These are phyloP conservation scores for Morinoia aosen DNA, from an alignment of 2,888 invertebrate genomes.

Conservation along the genomic window DNA sequence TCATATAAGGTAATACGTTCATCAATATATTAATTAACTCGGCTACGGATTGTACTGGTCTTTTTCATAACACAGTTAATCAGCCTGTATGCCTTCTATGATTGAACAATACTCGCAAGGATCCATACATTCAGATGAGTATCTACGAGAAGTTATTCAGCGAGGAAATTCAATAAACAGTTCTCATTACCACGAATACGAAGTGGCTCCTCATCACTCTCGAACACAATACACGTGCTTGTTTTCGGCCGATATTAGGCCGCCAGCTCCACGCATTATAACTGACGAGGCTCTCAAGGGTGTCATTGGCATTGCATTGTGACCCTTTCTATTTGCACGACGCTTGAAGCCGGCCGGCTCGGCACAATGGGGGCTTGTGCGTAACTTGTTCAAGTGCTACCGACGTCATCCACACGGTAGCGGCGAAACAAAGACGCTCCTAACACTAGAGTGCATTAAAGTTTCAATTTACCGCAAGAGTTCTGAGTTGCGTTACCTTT, in stretches of 20 bases:
- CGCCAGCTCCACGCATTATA: background rate
- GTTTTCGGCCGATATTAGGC: conserved; percentile 6
- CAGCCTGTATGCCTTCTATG: too few relatives aligned
- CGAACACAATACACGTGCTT: conserved; percentile 6
- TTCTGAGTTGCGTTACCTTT: conserved; percentile 40
- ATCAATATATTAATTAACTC: too few relatives aligned
- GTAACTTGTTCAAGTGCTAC: conserved; percentile 47
- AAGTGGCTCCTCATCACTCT: background rate
- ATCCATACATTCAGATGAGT: background rate
- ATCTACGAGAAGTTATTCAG: background rate
- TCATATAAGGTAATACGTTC: too few relatives aligned
- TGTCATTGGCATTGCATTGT: conserved; percentile 41
- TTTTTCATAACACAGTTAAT: too few relatives aligned
- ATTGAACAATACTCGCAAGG: background rate
- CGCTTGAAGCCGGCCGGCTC: background rate
- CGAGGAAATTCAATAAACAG: background rate
- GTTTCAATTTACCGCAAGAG: conserved; percentile 50
- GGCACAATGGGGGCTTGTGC: background rate
- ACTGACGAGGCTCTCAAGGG: conserved; percentile 18
- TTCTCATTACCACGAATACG: background rate
- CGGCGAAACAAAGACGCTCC: conserved; percentile 41
- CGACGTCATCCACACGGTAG: conserved; percentile 32
- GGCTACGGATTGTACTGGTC: too few relatives aligned
- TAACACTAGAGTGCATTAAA: conserved; percentile 50
- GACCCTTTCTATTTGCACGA: conserved; percentile 31